Base-by-base conservation (phyloP, 2,113 vertebrate species). In the Neopipo cinnamomea region DNA sequence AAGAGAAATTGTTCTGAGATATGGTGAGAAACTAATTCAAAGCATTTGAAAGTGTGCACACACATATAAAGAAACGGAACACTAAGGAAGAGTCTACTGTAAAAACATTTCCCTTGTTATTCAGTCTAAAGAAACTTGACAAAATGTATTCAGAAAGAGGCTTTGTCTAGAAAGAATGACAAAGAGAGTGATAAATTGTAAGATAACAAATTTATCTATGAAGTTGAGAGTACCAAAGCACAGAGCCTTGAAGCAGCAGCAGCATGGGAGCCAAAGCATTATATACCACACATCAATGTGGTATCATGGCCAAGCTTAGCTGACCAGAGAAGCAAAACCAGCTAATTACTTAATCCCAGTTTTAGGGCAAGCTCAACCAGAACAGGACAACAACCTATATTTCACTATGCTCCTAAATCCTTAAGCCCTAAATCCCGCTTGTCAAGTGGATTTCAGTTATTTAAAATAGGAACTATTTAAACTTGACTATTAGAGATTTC, bases 81-180 rank as follows among this genome's bases (percentile, higher is more conserved):
- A 67, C 42, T 55, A 95, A 83, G 95, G 72, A 79, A 84, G 67
- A 81, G 49, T 87, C 89, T 92, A 65, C 67, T 77, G 21, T 77
- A 92, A 75, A 88, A 94, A 93, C 11, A 71, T 55, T 83, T 93
- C 17, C 83, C 30, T 77, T 91, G 62, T 83, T 92, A 73, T 61
- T 93, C 59, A 77, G 20, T 70, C 59, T 66, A 55, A 95, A 67
- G 50, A 91, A 86, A 66, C 11, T 42, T 17, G 3, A 63, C 31
- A 83, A 77, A 88, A 88, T 2, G 0, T 50, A 80, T 91, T 83
- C 75, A 76, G 55, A 90, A 90, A 80, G 16, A 24, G 15, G 12
- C 2, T 90, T 94, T 92, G 39, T 62, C 75, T 74, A 55, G 58
- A 13, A 44, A 73, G 41, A 72, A 44, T 66, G 74, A 79, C 58